Evolutionary conservation across 1,140 invertebrate genomes (phyloP), one percentile per base, ranked within the genome.

Genomic region (Drosophila ananassae): DNA sequence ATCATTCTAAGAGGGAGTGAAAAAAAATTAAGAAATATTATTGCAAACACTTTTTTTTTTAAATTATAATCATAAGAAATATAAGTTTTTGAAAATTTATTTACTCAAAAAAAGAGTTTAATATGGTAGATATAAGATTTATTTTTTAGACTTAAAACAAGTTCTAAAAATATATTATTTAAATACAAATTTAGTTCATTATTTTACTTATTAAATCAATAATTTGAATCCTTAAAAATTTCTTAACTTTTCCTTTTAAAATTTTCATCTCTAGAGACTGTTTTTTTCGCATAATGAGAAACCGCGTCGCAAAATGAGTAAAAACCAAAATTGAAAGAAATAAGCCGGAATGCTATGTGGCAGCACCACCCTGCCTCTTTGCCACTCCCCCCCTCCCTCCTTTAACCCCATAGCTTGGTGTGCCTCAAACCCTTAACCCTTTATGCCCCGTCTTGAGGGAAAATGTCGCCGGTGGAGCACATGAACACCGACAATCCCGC

Each of bases 241-340:
- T 21, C 51, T 21, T 37, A 12, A 3, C 2, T 37, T n/a, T 37
- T 9, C 12, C 17, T 12, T 58, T 17, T 13, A 32, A 7, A 9
- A 28, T 9, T 54, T 10, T 25, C 52, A 62, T 62, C 66, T 50
- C 59, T 55, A 62, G 9, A 12, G 13, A 28, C 63, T 48, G 63
- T 74, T 51, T 32, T 74, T 54, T 74, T 37, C 34, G 82, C 77
- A 77, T 85, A 85, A 87, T 85, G 82, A 87, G 74, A 85, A 85
- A 67, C 83, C 55, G 50, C 72, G 30, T 34, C 30, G 55, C 50
- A 55, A 72, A 82, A 80, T 82, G 77, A 78, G 61, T 56, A 61
- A 82, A 78, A 82, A 75, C 75, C 60, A 46, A 64, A 64, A 72
- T 71, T 77, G 62, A 55, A 62, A 76, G 73, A 76, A 76, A 75